Conservation (phyloP, 2,888 invertebrate genomes). For the Ormyrus rosae region DNA sequence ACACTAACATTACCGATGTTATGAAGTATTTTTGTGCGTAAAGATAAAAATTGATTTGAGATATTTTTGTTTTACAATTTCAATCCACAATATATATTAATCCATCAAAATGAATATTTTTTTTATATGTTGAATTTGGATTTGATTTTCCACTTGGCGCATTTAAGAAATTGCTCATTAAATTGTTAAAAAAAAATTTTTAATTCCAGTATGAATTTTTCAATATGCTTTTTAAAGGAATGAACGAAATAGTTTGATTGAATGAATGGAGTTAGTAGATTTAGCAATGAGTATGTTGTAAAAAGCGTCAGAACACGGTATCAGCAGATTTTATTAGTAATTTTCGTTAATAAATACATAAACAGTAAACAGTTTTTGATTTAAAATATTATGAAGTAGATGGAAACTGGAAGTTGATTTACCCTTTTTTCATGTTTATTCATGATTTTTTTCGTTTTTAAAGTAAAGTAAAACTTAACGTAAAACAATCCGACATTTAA, state of each 20-base stretch:
- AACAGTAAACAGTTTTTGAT: slow-evolving; percentile 41
- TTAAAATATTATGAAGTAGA: slow-evolving; percentile 44
- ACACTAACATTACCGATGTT: slow-evolving; percentile 45
- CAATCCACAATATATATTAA: slow-evolving; percentile 17
- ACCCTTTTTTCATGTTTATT: slow-evolving; percentile 23
- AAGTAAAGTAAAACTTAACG: slow-evolving; percentile 37
- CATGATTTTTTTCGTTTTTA: slow-evolving; percentile 28
- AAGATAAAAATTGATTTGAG: slow-evolving; percentile 48
- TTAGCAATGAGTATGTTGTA: slow-evolving; percentile 46
- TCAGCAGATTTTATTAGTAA: slow-evolving; percentile 48
- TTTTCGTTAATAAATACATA: slow-evolving; percentile 40
- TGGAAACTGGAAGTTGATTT: slow-evolving; percentile 16
- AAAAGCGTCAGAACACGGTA: slow-evolving; percentile 42
- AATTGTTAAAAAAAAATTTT: slow-evolving; percentile 31
- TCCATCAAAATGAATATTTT: too few species aligned
- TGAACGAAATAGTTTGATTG: slow-evolving; percentile 52
- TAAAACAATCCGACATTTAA: slow-evolving; percentile 29
- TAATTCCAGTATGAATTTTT: slow-evolving; percentile 42
- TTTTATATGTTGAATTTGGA: too few species aligned
- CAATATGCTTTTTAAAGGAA: slow-evolving; percentile 34
- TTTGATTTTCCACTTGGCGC: too few species aligned
- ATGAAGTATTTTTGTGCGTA: slow-evolving; percentile 54
- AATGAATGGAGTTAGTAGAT: slow-evolving; percentile 43
- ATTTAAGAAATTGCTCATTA: too few species aligned
- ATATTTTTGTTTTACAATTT: slow-evolving; percentile 50